Evolutionary conservation across 2,797 vertebrate species (phyloP).

Genomic region (Crocodylus rhombifer): DNA sequence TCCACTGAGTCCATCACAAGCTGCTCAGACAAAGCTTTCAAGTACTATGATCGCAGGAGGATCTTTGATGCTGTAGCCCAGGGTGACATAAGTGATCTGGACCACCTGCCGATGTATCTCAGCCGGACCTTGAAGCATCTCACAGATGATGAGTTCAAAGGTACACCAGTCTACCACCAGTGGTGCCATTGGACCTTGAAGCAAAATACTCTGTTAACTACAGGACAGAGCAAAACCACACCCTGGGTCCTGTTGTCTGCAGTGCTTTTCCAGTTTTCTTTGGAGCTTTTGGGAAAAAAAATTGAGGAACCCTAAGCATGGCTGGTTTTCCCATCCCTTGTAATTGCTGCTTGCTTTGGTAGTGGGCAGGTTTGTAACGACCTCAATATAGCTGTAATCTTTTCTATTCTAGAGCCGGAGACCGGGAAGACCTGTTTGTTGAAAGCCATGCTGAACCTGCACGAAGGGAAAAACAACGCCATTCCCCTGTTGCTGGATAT

Average conservation of each 20-base stretch:
- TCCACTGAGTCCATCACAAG: conserved; percentile 70
- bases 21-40: conserved; percentile 73
- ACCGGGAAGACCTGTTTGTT: conserved; percentile 92
- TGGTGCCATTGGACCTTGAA: not conserved
- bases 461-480: conserved; percentile 87
- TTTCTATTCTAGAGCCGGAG: conserved; percentile 84
- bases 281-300: not conserved
- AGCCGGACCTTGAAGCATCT: conserved; percentile 81
- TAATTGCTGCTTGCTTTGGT: not conserved
- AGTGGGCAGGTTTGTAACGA: not conserved
- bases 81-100: conserved; percentile 80
- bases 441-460: conserved; percentile 94
- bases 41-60: conserved; percentile 81
- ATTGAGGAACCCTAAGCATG: not conserved
- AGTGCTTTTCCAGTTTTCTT: not conserved
- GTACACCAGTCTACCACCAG: conserved; percentile 56
- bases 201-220: not conserved
- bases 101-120: conserved; percentile 81
- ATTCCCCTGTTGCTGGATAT: conserved; percentile 88
- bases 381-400: not conserved
- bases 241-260: not conserved
- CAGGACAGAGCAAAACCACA: not conserved
- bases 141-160: conserved; percentile 85
- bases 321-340: conserved; percentile 17
- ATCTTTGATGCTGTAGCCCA: conserved; percentile 84